Evolutionary conservation across 2,113 vertebrate genomes (phyloP).

Genomic region (Cnemophilus loriae): DNA sequence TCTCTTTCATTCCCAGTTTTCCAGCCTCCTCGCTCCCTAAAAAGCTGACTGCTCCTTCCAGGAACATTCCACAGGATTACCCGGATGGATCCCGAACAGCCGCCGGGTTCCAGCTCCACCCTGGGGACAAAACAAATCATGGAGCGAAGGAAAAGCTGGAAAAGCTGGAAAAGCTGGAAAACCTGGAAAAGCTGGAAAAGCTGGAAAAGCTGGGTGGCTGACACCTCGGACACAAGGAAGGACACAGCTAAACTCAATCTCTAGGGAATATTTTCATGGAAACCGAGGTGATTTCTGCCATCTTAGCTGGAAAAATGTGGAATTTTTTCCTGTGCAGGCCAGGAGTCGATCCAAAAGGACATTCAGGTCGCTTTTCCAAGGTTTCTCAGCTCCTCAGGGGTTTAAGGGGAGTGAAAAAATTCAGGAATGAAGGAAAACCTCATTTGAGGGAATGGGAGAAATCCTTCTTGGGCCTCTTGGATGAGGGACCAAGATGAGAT

Average conservation of each 20-base stretch:
- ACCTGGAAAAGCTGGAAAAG: not conserved
- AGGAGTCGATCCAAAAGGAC: not conserved
- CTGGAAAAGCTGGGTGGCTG: too few relatives aligned
- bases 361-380: not conserved
- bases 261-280: not conserved
- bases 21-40: not conserved
- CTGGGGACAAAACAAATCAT: not conserved
- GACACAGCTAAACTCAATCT: not conserved
- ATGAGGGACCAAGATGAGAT: not conserved
- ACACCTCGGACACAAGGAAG: not conserved
- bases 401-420: not conserved
- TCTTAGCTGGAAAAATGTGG: not conserved
- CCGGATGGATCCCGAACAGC: rapidly evolving
- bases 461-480: not conserved
- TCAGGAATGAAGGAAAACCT: not conserved
- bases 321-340: not conserved
- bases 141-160: not conserved
- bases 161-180: not conserved
- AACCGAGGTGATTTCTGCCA: not conserved
- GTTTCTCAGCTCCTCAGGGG: not conserved
- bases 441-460: not conserved
- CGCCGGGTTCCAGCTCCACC: not conserved
- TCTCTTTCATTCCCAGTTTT: not conserved
- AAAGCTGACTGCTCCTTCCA: not conserved
- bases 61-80: not conserved